Percentiles rank a stretch among this genome's conserved stretches.
Evolutionary conservation across 2,797 vertebrate genomes (phyloP).

Genomic region (Oryzias dopingdopingensis): DNA sequence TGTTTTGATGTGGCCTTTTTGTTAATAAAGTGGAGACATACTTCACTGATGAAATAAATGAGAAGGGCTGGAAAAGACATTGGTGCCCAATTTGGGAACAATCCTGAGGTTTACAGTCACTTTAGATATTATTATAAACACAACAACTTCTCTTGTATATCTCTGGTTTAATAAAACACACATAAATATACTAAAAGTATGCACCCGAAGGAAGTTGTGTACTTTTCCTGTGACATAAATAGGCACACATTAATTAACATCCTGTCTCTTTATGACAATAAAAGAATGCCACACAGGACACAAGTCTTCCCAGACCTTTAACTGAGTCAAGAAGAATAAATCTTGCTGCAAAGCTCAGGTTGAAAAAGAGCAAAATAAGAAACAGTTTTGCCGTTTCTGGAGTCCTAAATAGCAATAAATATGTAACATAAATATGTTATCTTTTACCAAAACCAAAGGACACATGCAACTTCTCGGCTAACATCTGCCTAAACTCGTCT

Average conservation of each 20-base stretch:
- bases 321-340: constrained; percentile 6
- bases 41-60: constrained; percentile 28
- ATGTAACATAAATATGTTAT: constrained; percentile 36
- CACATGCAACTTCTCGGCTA: constrained; percentile 27
- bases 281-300: constrained; percentile 21
- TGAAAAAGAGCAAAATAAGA: no score
- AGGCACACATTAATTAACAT: constrained; percentile 44
- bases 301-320: constrained; percentile 23
- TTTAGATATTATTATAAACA: constrained; percentile 56
- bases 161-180: constrained; percentile 13
- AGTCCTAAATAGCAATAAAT: constrained; percentile 17
- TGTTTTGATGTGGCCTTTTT: no score
- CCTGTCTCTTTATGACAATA: constrained; percentile 29
- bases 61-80: constrained; percentile 29
- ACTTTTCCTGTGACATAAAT: constrained; percentile 29
- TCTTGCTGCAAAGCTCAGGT: no score
- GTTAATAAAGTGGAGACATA: constrained; percentile 17
- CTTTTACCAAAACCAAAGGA: constrained; percentile 34
- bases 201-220: constrained; percentile 19
- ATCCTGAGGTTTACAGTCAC: constrained; percentile 53
- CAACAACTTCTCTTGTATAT: constrained; percentile 47
- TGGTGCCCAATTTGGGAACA: constrained; percentile 40
- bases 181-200: constrained; percentile 5
- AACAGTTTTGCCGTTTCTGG: no score
- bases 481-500: constrained; percentile 32